Evolutionary conservation across 2,113 vertebrate species (phyloP).

Genomic region (Felis catus): DNA sequence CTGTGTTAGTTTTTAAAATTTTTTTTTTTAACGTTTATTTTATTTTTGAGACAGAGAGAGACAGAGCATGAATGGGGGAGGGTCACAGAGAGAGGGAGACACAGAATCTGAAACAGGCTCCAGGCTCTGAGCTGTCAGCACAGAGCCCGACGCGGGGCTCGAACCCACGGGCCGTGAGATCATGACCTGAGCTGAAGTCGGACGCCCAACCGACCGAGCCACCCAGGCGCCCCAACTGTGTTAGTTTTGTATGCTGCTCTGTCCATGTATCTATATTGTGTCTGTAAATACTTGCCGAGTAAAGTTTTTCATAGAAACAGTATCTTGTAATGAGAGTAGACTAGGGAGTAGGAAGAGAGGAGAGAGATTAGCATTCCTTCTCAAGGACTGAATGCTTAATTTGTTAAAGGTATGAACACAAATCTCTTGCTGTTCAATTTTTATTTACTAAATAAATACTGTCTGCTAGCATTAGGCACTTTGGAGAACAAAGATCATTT

Average conservation of each 20-base stretch:
- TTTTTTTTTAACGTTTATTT: too few relatives aligned
- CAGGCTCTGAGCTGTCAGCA: too few relatives aligned
- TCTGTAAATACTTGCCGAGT: background rate
- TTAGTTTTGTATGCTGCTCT: background rate
- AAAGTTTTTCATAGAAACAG: background rate
- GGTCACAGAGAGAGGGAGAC: too few relatives aligned
- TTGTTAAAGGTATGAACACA: background rate
- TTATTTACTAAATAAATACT: constrained; percentile 12
- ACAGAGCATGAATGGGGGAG: too few relatives aligned
- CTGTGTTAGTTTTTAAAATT: background rate
- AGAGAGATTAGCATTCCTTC: background rate
- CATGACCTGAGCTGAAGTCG: too few relatives aligned
- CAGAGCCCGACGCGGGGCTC: too few relatives aligned
- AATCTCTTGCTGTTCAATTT: background rate
- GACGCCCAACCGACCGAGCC: too few relatives aligned
- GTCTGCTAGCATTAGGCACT: background rate
- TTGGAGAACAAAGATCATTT: background rate
- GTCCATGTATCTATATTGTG: background rate
- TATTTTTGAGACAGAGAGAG: too few relatives aligned
- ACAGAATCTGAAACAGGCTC: too few relatives aligned
- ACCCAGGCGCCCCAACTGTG: background rate
- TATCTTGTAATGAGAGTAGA: background rate
- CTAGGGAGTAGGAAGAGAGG: background rate
- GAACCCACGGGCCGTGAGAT: too few relatives aligned
- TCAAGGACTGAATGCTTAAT: background rate